These are phyloP conservation scores for Lepidostoma basale DNA, from an alignment of 1,140 invertebrate species.

Conservation along the genomic window DNA sequence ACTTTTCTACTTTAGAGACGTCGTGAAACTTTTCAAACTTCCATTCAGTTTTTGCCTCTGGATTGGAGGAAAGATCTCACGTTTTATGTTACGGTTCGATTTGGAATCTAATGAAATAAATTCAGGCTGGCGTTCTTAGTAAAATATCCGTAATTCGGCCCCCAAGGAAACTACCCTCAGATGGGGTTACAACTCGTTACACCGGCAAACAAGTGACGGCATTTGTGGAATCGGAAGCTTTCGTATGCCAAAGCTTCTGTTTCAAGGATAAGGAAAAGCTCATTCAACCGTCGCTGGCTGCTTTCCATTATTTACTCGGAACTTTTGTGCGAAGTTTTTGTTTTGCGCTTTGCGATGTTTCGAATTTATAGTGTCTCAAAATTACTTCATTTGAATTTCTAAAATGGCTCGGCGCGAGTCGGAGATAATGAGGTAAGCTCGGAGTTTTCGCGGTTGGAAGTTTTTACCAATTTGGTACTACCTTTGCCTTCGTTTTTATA, in stretches of 20 bases:
- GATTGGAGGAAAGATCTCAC: slow-evolving; percentile 24
- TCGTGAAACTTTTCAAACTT: slow-evolving; percentile 3
- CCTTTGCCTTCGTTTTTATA: neutral
- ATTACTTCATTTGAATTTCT: slow-evolving; percentile 20
- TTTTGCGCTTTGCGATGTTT: slow-evolving; percentile 12
- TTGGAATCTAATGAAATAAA: slow-evolving; percentile 43
- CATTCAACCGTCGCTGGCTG: slow-evolving; percentile 18
- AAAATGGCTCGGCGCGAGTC: neutral
- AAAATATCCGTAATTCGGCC: slow-evolving; percentile 32
- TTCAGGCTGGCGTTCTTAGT: slow-evolving; percentile 31
- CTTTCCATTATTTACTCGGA: slow-evolving; percentile 17
- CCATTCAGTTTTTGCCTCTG: slow-evolving; percentile 10
- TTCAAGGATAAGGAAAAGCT: slow-evolving; percentile 21
- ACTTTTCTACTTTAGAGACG: neutral
- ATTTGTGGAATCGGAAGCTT: slow-evolving; percentile 14
- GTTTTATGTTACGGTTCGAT: slow-evolving; percentile 29
- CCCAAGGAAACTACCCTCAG: neutral
- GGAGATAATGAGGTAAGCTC: neutral
- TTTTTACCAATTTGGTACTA: neutral
- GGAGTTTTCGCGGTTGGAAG: neutral
- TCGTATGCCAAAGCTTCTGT: slow-evolving; percentile 5
- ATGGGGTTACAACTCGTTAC: neutral
- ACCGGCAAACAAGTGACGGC: slow-evolving; percentile 15
- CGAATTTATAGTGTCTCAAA: slow-evolving; percentile 17
- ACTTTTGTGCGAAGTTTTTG: slow-evolving; percentile 8